Evolutionary conservation across 2,888 invertebrate species (phyloP), one percentile per base, ranked within the genome.

Genomic region (Agrotis ipsilon): DNA sequence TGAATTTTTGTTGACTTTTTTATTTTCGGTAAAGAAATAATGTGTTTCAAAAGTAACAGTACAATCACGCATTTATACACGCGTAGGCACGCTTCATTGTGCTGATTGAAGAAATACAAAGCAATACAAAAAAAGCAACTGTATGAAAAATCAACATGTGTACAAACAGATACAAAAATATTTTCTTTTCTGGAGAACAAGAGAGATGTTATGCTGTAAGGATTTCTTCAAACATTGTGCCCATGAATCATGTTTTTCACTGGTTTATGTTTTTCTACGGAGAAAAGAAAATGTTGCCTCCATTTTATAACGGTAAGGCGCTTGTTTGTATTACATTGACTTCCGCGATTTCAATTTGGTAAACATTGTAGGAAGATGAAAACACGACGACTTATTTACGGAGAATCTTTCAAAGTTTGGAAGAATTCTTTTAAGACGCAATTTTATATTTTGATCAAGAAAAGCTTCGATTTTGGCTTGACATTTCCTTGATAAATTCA

Each of bases 321-420:
- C 66, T 81, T 76, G 77, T 81, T 70, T 80, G 68, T 75, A 54
- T 65, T n/a, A 63, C 46, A 66, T 57, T 66, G 81, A 67, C 69
- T 66, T 43, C 52, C 69, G n/a, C 65, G 76, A 78, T 80, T 78
- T 75, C 46, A 63, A 78, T 78, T 78, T 69, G 19, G 63, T 76
- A 57, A 64, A 67, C 61, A 60, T 61, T 49, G 46, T 21, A 48
- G 24, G 18, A 32, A 65, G n/a, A 57, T 64, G 18, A 52, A 68
- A 63, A 57, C 24, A 49, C 48, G 43, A 48, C 13, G 32, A 32
- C 14, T 75, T 60, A 27, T 61, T 77, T 80, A 39, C 45, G 60
- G 14, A 54, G 54, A 39, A 54, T 49, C 16, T 77, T 80, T 46
- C 45, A 57, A 13, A 54, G 58, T 49, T 62, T 49, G 14, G 7